Evolutionary conservation across 2,888 invertebrate genomes (phyloP), one percentile per base, ranked within the genome.

Genomic region (Macroteleia sp.): DNA sequence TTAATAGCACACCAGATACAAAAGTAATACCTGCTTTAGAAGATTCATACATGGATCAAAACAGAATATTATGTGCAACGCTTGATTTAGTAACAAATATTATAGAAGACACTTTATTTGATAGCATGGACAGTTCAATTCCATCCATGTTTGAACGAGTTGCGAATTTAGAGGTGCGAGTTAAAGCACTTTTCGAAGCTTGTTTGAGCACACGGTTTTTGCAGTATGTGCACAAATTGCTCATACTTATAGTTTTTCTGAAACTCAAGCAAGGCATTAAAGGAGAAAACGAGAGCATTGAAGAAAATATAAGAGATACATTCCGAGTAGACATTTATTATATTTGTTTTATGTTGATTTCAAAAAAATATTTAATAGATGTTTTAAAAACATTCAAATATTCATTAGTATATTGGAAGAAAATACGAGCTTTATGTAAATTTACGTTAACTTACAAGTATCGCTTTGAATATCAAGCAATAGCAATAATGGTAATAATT

Each of bases 1-100:
- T 92, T n/a, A 93, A 93, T 17, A 92, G 93, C 56, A 92, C 93
- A 12, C 93, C 93, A 46, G 88, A 93, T 41, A 86, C 88, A 3
- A 86, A 88, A 17, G 50, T 81, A 9, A 78, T 85, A 12, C 81
- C 79, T 81, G 85, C 80, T 81, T 87, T 79, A 42, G 90, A 81
- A 91, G 92, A 85, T 91, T 85, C 93, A 0, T 93, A 82, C 90
- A 92, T 22, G 89, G 92, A 86, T 91, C 94, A 82, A 64, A 90
- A 91, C 57, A 85, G 85, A 14, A 76, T 88, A 14, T 59, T 91
- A 1, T 85, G 88, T 17, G 82, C 87, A 1, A 88, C 89, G 1
- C 61, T 91, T 28, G 89, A 88, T 64, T 71, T 91, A 14, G 57
- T 91, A 17, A 86, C 87, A 1, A 86, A 73, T 39, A 88, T 91